Percentiles rank a stretch among this genome's conserved stretches.
Conservation (phyloP, 2,797 vertebrate species). For the Octomys mimax region DNA sequence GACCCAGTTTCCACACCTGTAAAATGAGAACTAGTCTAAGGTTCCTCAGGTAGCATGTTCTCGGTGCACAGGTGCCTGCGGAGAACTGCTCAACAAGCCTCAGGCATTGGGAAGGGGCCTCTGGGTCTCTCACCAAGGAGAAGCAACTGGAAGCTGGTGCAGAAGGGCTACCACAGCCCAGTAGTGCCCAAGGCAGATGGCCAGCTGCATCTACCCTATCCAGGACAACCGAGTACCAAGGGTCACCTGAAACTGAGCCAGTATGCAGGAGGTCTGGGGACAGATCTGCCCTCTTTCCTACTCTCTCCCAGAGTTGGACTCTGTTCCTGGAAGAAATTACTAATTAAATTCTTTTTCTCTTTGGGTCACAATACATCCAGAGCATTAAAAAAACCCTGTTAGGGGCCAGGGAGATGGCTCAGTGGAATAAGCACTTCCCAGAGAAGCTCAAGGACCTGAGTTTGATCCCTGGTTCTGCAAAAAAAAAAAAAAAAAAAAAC, state of each 20-base stretch:
- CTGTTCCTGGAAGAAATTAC: constrained; percentile 63
- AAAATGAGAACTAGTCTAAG: neutral
- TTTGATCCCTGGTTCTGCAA: no score
- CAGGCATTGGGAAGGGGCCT: neutral
- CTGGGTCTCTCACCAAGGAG: neutral
- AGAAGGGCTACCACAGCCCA: neutral
- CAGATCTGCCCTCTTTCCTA: constrained; percentile 3
- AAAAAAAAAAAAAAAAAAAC: no score
- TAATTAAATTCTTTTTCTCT: constrained; percentile 62
- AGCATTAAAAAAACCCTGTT: neutral
- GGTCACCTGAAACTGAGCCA: constrained; percentile 43
- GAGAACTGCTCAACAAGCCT: neutral
- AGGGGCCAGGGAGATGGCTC: no score
- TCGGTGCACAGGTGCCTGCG: neutral
- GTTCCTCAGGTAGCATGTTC: neutral
- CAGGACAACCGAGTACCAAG: neutral
- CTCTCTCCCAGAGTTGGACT: constrained; percentile 46
- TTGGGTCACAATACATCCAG: constrained; percentile 46
- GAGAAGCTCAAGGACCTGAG: no score
- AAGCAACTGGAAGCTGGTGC: neutral
- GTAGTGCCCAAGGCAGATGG: no score
- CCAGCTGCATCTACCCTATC: neutral
- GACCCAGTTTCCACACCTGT: neutral
- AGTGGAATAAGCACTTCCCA: no score
- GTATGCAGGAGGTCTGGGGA: neutral